These are phyloP conservation scores for Thripadectes ignobilis DNA, from an alignment of 2,797 vertebrate species.

Conservation along the genomic window DNA sequence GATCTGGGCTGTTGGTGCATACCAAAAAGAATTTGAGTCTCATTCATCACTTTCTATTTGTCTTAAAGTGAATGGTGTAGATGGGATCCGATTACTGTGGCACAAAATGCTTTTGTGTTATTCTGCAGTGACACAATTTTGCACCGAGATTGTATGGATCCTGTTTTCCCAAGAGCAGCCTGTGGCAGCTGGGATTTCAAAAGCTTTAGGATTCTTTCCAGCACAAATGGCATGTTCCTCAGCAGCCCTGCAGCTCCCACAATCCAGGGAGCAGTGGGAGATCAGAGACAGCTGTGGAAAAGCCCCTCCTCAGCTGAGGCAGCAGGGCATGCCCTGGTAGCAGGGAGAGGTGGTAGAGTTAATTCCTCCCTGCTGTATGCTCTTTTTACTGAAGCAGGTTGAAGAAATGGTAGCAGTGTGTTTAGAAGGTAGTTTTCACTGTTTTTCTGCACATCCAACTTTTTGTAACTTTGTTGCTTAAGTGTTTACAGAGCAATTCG, in stretches of 20 bases:
- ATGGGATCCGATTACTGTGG: background rate
- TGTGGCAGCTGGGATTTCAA: conserved; percentile 49
- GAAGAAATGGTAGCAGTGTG: background rate
- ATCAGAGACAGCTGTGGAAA: conserved; percentile 14
- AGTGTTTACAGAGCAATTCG: background rate
- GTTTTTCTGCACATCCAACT: background rate
- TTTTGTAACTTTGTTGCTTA: background rate
- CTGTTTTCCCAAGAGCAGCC: conserved; percentile 44
- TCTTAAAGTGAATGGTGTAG: conserved; percentile 31
- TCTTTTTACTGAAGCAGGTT: background rate
- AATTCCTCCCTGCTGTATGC: background rate
- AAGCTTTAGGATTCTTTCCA: conserved; percentile 56
- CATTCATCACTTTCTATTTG: conserved; percentile 58
- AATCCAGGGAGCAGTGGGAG: background rate
- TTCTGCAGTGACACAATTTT: conserved; percentile 24
- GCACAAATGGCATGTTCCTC: conserved; percentile 34
- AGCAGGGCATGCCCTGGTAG: background rate
- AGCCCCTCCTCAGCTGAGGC: background rate
- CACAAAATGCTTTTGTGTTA: conserved; percentile 38
- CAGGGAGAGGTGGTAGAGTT: background rate
- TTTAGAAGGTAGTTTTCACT: background rate
- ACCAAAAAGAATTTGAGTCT: conserved; percentile 20
- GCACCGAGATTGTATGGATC: background rate
- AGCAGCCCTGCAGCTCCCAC: conserved; percentile 4
- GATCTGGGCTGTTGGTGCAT: conserved; percentile 23